Evolutionary conservation across 2,113 vertebrate genomes (phyloP).

Genomic region (Ginglymostoma cirratum): DNA sequence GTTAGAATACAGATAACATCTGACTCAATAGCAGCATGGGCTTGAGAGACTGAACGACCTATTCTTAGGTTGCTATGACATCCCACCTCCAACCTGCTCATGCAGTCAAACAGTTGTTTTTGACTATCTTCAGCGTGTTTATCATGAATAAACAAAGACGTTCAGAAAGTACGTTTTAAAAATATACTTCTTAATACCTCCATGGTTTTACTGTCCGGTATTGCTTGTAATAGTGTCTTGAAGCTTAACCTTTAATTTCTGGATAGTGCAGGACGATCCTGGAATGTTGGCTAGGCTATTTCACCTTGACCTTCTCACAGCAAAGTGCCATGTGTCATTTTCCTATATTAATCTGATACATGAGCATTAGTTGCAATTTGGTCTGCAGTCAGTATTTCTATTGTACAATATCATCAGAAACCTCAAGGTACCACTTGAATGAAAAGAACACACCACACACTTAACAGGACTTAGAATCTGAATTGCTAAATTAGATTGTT

Average conservation of each 20-base stretch:
- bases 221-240: too few relatives aligned
- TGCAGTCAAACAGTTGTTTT: background rate
- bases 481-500: background rate
- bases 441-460: background rate
- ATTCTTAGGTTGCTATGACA: background rate
- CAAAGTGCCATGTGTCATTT: background rate
- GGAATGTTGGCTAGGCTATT: background rate
- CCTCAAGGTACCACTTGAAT: background rate
- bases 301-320: background rate
- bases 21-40: background rate
- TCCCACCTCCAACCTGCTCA: background rate
- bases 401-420: too few relatives aligned
- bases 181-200: background rate
- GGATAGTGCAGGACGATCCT: background rate
- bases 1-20: background rate
- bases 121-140: background rate
- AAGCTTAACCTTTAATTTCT: background rate
- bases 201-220: background rate
- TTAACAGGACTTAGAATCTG: background rate
- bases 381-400: background rate
- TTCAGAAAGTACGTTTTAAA: background rate
- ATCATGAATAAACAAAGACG: background rate
- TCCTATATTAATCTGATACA: background rate
- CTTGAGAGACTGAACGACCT: background rate
- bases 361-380: background rate